These are phyloP conservation scores for Clamator glandarius DNA, from an alignment of 2,797 vertebrate species.

Conservation along the genomic window DNA sequence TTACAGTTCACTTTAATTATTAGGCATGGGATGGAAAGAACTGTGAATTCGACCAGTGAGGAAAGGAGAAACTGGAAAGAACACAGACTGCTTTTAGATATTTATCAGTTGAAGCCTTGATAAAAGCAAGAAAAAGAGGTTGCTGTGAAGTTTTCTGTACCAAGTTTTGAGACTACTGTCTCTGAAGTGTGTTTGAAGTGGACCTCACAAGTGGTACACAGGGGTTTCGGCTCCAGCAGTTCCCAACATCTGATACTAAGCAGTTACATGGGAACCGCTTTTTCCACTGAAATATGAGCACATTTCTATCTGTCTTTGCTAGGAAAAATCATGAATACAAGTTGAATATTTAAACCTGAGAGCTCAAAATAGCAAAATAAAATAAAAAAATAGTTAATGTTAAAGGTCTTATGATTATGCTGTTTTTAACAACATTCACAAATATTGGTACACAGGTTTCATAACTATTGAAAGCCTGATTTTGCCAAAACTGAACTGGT, in stretches of 20 bases:
- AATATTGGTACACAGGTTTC: neutral
- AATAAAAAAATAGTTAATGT: neutral
- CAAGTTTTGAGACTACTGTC: neutral
- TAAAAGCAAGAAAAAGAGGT: neutral
- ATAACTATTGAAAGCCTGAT: neutral
- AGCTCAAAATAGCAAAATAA: neutral
- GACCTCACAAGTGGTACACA: constrained; percentile 17
- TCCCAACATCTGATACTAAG: neutral
- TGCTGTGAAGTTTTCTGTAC: neutral
- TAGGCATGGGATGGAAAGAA: neutral
- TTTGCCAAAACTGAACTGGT: neutral
- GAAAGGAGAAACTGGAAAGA: neutral
- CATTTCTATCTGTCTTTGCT: neutral
- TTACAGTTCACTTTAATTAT: neutral
- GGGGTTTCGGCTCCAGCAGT: neutral
- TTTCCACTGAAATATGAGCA: constrained; percentile 17
- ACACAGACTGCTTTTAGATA: neutral
- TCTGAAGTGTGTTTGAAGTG: neutral
- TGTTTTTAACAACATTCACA: neutral
- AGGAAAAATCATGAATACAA: neutral
- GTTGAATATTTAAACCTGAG: neutral
- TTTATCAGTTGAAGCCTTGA: constrained; percentile 1
- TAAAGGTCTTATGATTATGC: neutral
- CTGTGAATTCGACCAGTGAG: neutral
- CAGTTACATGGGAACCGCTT: neutral